Percentiles rank a stretch among this genome's conserved stretches.
phyloP scores from a whole-genome alignment of 2,888 invertebrate species.

The Himalopsyche kuldschensis region DNA sequence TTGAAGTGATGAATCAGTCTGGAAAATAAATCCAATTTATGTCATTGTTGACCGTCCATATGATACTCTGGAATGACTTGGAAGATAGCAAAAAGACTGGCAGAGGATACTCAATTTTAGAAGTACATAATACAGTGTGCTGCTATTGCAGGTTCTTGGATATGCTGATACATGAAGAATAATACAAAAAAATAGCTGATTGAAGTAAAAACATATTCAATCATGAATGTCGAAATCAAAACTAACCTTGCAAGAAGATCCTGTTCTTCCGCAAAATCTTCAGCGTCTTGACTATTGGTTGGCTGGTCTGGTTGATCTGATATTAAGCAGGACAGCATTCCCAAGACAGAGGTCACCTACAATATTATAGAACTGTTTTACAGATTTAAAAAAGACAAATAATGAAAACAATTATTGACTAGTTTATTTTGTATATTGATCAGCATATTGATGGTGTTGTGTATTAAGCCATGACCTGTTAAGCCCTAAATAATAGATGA shows the following conservation, averaged over 20 bases:
- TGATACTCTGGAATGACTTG: too few relatives aligned
- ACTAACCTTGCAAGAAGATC: slow-evolving; percentile 79
- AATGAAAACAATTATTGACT: too few relatives aligned
- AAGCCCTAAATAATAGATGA: too few relatives aligned
- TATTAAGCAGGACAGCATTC: slow-evolving; percentile 82
- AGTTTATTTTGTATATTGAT: too few relatives aligned
- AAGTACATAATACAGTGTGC: too few relatives aligned
- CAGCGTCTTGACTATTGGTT: slow-evolving; percentile 68
- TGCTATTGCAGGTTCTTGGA: too few relatives aligned
- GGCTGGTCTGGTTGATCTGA: slow-evolving; percentile 81
- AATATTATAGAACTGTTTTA: slow-evolving; percentile 10
- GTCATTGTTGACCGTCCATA: too few relatives aligned
- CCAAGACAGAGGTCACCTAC: slow-evolving; percentile 73
- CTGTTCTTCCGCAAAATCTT: slow-evolving; percentile 97
- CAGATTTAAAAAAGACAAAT: too few relatives aligned
- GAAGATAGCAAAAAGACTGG: too few relatives aligned
- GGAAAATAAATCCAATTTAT: slow-evolving; percentile 14
- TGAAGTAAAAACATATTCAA: not conserved
- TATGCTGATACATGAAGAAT: not conserved
- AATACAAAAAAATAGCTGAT: not conserved
- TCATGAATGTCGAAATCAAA: not conserved
- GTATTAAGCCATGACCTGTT: too few relatives aligned
- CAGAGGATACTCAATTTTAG: too few relatives aligned
- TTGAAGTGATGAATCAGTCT: slow-evolving; percentile 82
- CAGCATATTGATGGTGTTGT: too few relatives aligned